Evolutionary conservation across 2,888 invertebrate species (phyloP).

Genomic region (Empis stercorea): DNA sequence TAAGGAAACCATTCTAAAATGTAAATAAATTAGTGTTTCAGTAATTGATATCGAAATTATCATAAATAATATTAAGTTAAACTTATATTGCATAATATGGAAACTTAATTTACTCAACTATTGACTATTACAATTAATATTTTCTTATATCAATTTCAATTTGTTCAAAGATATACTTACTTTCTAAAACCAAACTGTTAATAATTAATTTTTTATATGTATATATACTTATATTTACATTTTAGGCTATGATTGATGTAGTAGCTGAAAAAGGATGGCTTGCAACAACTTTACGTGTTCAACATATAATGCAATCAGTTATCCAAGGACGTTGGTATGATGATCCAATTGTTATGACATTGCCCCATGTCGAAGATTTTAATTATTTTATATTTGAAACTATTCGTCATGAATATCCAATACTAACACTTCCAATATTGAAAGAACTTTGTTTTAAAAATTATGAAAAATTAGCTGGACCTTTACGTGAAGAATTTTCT

Average conservation of each 20-base stretch:
- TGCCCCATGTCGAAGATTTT: slow-evolving; percentile 61
- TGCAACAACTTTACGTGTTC: slow-evolving; percentile 60
- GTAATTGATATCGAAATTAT: too few species aligned
- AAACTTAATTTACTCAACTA: too few species aligned
- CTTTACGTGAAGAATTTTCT: slow-evolving; percentile 51
- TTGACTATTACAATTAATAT: too few species aligned
- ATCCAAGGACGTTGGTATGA: slow-evolving; percentile 83
- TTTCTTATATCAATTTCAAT: too few species aligned
- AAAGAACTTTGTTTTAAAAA: slow-evolving; percentile 37
- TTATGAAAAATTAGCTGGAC: slow-evolving; percentile 46
- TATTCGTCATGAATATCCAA: slow-evolving; percentile 27
- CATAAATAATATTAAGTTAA: too few species aligned
- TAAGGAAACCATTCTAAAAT: too few species aligned
- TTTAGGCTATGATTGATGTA: slow-evolving; percentile 90
- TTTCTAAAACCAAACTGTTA: too few species aligned
- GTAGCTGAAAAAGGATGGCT: slow-evolving; percentile 86
- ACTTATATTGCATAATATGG: too few species aligned
- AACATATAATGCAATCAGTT: slow-evolving; percentile 75
- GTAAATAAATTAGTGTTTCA: too few species aligned
- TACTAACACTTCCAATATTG: slow-evolving; percentile 27
- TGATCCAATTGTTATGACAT: slow-evolving; percentile 57
- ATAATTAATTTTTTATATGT: not conserved
- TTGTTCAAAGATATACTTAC: too few species aligned
- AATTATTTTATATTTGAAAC: slow-evolving; percentile 47
- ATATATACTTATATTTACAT: too few species aligned